Evolutionary conservation across 2,797 vertebrate species (phyloP).

Genomic region (Paratrypauchen microcephalus): DNA sequence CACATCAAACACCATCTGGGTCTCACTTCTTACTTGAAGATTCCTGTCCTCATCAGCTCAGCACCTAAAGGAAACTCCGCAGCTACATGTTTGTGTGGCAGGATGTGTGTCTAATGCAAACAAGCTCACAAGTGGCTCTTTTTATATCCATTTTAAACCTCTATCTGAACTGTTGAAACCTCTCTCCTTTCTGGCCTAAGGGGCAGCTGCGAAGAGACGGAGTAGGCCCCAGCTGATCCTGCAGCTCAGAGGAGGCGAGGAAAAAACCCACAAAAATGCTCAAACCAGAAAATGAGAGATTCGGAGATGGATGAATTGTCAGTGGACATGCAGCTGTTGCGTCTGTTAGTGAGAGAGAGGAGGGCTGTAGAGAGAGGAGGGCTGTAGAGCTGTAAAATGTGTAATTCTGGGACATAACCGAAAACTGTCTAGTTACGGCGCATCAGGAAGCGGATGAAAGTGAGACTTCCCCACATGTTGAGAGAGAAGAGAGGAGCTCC

Average conservation of each 20-base stretch:
- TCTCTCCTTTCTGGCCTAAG: conserved; percentile 45
- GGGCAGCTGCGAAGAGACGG: conserved; percentile 60
- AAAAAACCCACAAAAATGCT: conserved; percentile 42
- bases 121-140: conserved; percentile 41
- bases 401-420: conserved; percentile 70
- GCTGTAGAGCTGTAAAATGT: conserved; percentile 45
- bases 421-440: conserved; percentile 75
- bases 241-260: conserved; percentile 37
- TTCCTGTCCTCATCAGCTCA: conserved; percentile 63
- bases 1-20: conserved; percentile 72
- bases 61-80: conserved; percentile 56
- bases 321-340: conserved; percentile 64
- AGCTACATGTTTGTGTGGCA: conserved; percentile 27
- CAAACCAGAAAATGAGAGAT: conserved; percentile 63
- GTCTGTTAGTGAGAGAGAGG: conserved; percentile 21
- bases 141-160: conserved; percentile 54
- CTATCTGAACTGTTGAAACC: conserved; percentile 26
- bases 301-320: conserved; percentile 72
- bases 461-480: conserved; percentile 60
- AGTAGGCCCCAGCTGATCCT: conserved; percentile 60
- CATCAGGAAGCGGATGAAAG: conserved; percentile 68
- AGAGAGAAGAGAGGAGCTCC: conserved; percentile 38
- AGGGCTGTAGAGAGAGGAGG: conserved; percentile 37
- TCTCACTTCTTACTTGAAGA: conserved; percentile 69
- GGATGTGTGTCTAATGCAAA: conserved; percentile 21